Base-by-base conservation (phyloP, 2,113 vertebrate species). In the Psittacula cyanocephala region DNA sequence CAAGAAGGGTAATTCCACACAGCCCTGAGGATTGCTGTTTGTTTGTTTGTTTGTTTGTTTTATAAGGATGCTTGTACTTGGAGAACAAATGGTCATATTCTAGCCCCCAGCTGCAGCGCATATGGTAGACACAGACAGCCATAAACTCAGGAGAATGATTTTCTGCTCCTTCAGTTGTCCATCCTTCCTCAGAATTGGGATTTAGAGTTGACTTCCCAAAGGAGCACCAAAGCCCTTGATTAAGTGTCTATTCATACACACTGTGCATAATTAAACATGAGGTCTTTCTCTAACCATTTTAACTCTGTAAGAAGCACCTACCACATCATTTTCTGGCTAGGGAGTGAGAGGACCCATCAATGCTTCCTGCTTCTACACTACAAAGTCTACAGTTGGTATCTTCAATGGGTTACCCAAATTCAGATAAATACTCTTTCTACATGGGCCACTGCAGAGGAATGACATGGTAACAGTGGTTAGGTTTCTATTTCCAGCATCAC, bases 251-350 rank as follows among this genome's bases (percentile, higher is more conserved):
- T 50, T 60, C 46, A 37, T 6, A 4, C 17, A 28, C 31, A 43
- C 23, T 4, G 2, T 10, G 16, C 14, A 33, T 33, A 65, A 39
- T 1, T n/a, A 72, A 83, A 31, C 13, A 6, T 0, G 3, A 41
- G 6, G 5, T 19, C 8, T 64, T 67, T 81, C 64, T 85, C 35
- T 29, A 43, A 7, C 19, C 10, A 4, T 2, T 43, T 83, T 39
- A 35, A 47, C 49, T 17, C 49, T 29, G 16, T 70, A 60, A 80
- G 62, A 53, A 70, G 12, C 31, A 35, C 15, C 27, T 53, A 44
- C 3, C 8, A 25, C 25, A 39, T 16, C n/a, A 22, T 28, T 31
- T 69, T 52, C 47, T 53, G 44, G 6, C 15, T 33, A 41, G 25
- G 37, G 14, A 71, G 8, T 25, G 11, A 76, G 31, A 77, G 10